Evolutionary conservation across 2,888 invertebrate species (phyloP).

Genomic region (Drosophila multiciliata): DNA sequence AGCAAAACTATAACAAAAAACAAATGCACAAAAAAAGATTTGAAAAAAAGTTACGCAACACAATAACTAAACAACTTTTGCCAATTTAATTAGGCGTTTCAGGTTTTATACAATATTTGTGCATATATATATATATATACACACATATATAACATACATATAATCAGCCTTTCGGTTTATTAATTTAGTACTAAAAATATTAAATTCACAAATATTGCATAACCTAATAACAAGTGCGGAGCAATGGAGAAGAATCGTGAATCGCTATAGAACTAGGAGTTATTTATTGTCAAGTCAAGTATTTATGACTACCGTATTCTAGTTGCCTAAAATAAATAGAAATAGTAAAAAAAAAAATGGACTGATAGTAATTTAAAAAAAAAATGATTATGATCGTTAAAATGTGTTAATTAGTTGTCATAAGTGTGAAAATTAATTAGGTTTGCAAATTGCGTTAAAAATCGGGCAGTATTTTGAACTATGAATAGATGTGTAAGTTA

Average conservation of each 20-base stretch:
- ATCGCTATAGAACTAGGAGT: not conserved
- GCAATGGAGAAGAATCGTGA: not conserved
- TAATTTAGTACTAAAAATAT: not conserved
- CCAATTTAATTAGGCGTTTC: conserved; percentile 42
- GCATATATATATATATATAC: not conserved
- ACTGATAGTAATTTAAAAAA: conserved; percentile 35
- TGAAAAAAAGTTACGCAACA: conserved; percentile 18
- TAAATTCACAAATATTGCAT: not conserved
- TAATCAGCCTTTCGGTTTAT: conserved; percentile 43
- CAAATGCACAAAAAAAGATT: not conserved
- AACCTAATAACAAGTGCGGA: not conserved
- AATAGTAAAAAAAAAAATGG: conserved; percentile 40
- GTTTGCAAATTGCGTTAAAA: conserved; percentile 1
- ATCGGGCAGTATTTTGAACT: conserved; percentile 1
- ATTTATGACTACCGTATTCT: not conserved
- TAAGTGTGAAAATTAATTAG: conserved; percentile 17
- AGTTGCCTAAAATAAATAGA: conserved; percentile 24
- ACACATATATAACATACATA: conserved; percentile 1
- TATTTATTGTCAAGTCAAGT: not conserved
- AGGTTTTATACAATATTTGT: conserved; percentile 21
- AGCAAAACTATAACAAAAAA: conserved; percentile 11
- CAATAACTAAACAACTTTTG: conserved; percentile 36
- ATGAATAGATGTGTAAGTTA: conserved; percentile 11
- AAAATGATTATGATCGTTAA: conserved; percentile 33
- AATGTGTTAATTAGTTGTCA: conserved; percentile 37